Conservation (phyloP, 2,888 invertebrate species). For the Volucella zonaria region DNA sequence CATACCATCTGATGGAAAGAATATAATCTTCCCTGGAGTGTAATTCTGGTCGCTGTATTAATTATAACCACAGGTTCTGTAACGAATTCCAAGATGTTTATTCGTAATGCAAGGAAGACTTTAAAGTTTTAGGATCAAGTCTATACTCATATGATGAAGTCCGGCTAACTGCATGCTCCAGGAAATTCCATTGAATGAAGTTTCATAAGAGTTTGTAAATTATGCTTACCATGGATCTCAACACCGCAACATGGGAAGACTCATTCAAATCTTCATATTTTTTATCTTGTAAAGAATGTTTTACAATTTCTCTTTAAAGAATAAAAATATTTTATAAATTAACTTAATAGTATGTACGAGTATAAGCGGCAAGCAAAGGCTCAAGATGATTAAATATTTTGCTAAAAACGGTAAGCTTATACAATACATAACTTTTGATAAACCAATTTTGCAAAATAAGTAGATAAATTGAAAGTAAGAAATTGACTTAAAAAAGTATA, state of each 20-base stretch:
- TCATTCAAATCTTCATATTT: background rate
- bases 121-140: too few relatives aligned
- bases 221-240: too few relatives aligned
- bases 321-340: conserved; percentile 7
- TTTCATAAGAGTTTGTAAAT: too few relatives aligned
- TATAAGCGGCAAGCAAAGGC: conserved; percentile 59
- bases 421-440: background rate
- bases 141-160: too few relatives aligned
- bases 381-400: conserved; percentile 18
- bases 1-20: too few relatives aligned
- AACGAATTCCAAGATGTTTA: too few relatives aligned
- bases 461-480: background rate
- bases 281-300: background rate
- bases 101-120: too few relatives aligned
- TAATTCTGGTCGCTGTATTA: too few relatives aligned
- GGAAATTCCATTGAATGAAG: too few relatives aligned
- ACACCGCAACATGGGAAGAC: conserved; percentile 4
- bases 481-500: background rate
- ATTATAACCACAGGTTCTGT: too few relatives aligned
- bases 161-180: too few relatives aligned
- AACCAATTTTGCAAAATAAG: conserved; percentile 48
- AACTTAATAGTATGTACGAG: conserved; percentile 1
- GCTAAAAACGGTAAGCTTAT: background rate
- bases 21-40: too few relatives aligned
- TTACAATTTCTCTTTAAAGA: conserved; percentile 9